A percentile compares a stretch with the other conserved stretches of the same genome.
These are phyloP conservation scores for Lucinisca nassula DNA, from an alignment of 2,888 invertebrate genomes.

Conservation along the genomic window DNA sequence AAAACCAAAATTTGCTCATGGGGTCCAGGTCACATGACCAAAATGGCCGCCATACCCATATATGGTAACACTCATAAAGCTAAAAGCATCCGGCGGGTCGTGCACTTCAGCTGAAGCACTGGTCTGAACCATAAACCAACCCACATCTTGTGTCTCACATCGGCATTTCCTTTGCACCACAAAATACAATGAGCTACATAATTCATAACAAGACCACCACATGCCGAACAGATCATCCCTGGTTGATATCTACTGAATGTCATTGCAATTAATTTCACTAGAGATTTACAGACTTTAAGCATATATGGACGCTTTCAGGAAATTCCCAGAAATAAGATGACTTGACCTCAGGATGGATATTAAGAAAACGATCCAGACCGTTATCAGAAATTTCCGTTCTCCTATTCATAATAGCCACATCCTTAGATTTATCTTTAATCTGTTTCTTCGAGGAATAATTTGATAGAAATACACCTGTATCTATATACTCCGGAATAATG, in stretches of 20 bases:
- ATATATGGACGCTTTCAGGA: neutral
- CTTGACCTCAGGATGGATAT: neutral
- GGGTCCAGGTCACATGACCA: no score
- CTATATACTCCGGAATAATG: no score
- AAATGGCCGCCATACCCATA: no score
- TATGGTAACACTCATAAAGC: no score
- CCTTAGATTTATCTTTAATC: neutral
- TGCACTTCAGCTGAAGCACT: no score
- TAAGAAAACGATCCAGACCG: neutral
- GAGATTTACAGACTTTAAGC: neutral
- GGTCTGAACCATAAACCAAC: no score
- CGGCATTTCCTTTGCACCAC: no score
- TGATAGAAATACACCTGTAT: neutral
- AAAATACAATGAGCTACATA: no score
- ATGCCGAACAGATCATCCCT: neutral
- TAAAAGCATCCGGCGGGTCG: no score
- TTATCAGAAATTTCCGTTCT: neutral
- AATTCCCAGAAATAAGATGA: neutral
- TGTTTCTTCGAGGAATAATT: neutral
- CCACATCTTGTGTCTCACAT: no score
- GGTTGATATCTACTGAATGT: neutral
- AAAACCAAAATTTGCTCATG: no score
- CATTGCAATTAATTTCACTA: neutral
- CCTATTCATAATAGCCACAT: neutral
- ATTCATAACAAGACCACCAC: no score